Conservation (phyloP, 2,797 vertebrate genomes). For the Ispidina picta region DNA sequence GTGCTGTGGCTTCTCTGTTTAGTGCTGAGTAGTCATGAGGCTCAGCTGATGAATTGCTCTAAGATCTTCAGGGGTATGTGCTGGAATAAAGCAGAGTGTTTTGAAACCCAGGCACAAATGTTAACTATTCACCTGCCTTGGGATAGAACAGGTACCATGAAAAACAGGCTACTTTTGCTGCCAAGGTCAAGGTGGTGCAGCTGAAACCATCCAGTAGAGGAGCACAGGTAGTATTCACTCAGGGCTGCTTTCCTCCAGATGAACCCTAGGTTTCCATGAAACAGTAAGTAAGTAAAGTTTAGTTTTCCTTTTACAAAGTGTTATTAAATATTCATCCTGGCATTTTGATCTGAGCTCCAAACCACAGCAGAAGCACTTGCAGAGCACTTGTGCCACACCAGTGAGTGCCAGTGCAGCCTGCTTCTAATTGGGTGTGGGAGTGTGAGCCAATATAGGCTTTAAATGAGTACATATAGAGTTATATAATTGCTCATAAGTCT, state of each 20-base stretch:
- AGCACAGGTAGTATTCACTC: too few relatives aligned
- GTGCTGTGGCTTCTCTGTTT: neutral
- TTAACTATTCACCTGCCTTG: neutral
- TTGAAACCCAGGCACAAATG: neutral
- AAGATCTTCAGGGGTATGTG: conserved; percentile 17
- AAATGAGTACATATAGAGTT: neutral
- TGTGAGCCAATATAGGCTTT: neutral
- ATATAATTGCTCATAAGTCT: neutral
- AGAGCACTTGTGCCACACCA: neutral
- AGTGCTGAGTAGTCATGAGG: neutral
- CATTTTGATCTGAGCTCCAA: neutral
- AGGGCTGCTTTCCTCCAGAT: too few relatives aligned
- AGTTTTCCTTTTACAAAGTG: neutral
- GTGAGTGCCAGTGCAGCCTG: neutral
- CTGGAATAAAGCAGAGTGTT: neutral
- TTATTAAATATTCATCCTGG: neutral
- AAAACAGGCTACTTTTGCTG: too few relatives aligned
- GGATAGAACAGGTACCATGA: neutral
- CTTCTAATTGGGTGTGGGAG: neutral
- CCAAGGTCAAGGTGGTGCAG: too few relatives aligned
- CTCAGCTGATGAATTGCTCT: neutral
- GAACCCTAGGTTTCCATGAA: neutral
- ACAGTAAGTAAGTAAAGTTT: too few relatives aligned
- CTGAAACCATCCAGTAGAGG: too few relatives aligned
- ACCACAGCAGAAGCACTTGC: neutral